These are phyloP conservation scores for Thunnus thynnus DNA, from an alignment of 2,113 vertebrate genomes.

Conservation along the genomic window DNA sequence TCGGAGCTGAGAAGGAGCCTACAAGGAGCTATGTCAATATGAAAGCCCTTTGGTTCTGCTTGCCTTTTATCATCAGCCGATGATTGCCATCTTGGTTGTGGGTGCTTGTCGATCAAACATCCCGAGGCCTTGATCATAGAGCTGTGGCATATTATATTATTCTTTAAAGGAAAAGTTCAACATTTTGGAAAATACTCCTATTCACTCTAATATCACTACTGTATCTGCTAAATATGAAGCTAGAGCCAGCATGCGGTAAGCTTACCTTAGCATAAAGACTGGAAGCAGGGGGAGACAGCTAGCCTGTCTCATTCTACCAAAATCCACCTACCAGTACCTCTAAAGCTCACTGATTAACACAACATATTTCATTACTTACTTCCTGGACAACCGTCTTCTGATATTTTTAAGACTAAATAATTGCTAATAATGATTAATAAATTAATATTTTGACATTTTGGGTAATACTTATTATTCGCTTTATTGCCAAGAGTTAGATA, in stretches of 20 bases:
- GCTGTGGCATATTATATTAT: constrained; percentile 38
- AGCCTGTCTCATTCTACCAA: background rate
- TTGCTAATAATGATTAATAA: too few species aligned
- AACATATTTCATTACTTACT: too few species aligned
- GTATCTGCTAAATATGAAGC: background rate
- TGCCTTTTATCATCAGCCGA: constrained; percentile 63
- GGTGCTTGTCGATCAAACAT: constrained; percentile 30
- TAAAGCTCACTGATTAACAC: background rate
- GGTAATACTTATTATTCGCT: too few species aligned
- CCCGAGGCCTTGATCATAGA: constrained; percentile 22
- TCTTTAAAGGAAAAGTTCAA: constrained; percentile 11
- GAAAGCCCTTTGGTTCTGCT: constrained; percentile 42
- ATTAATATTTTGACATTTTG: too few species aligned
- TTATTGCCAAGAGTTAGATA: too few species aligned
- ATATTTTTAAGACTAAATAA: too few species aligned
- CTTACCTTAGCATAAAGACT: too few species aligned
- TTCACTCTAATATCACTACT: constrained; percentile 9
- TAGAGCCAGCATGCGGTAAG: background rate
- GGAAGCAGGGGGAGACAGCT: background rate
- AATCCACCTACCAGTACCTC: background rate
- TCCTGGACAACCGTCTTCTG: too few species aligned
- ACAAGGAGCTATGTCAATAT: constrained; percentile 68
- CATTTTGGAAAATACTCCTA: background rate
- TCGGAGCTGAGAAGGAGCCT: constrained; percentile 64
- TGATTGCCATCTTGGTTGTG: constrained; percentile 27